phyloP scores from a whole-genome alignment of 1,140 invertebrate species.

The Penaeus vannamei region DNA sequence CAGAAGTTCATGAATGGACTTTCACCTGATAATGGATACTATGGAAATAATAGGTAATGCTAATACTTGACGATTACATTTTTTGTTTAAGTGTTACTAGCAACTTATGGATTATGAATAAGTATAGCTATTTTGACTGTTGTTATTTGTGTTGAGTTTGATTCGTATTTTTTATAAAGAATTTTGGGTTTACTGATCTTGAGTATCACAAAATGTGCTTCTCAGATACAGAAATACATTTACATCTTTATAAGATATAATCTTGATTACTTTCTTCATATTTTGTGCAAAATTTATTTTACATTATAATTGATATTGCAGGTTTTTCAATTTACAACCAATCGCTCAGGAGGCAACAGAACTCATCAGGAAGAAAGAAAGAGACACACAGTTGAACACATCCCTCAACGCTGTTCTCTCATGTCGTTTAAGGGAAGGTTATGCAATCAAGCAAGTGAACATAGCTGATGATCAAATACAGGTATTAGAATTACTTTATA shows the following conservation, averaged over 20 bases:
- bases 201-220: too few relatives aligned
- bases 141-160: too few relatives aligned
- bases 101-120: too few relatives aligned
- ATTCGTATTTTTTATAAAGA: too few relatives aligned
- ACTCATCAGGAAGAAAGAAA: slow-evolving; percentile 58
- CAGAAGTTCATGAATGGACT: slow-evolving; percentile 71
- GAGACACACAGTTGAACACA: slow-evolving; percentile 74
- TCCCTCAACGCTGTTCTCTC: slow-evolving; percentile 81
- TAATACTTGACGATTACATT: background rate
- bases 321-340: slow-evolving; percentile 29
- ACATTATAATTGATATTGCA: slow-evolving; percentile 43
- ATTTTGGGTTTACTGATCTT: too few relatives aligned
- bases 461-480: slow-evolving; percentile 55
- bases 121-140: too few relatives aligned
- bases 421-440: slow-evolving; percentile 85
- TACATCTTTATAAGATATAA: too few relatives aligned
- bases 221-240: too few relatives aligned
- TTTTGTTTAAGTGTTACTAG: background rate
- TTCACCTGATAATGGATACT: slow-evolving; percentile 21
- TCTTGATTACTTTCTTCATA: too few relatives aligned
- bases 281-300: too few relatives aligned
- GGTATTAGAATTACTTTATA: background rate
- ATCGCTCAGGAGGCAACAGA: slow-evolving; percentile 43
- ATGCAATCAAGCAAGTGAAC: slow-evolving; percentile 78
- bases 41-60: slow-evolving; percentile 40